A percentile compares a stretch with the other conserved stretches of the same genome.
These are phyloP conservation scores for Chrysolina oricalcia DNA, from an alignment of 2,888 invertebrate genomes.

Conservation along the genomic window DNA sequence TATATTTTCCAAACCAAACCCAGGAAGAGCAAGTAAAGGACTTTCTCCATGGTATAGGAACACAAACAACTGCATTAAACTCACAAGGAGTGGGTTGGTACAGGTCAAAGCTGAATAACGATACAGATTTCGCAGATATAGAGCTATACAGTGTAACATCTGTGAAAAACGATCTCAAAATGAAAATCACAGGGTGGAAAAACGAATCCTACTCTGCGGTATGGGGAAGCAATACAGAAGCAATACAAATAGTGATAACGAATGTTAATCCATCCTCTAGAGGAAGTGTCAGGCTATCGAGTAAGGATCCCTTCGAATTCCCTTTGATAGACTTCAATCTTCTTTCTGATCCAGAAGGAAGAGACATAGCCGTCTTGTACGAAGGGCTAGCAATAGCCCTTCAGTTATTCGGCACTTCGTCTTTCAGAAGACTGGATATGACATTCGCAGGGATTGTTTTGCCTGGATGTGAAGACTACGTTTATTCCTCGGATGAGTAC, in stretches of 20 bases:
- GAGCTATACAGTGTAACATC: conserved; percentile 6
- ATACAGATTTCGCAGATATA: conserved; percentile 14
- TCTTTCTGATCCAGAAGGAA: conserved; percentile 71
- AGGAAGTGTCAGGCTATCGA: conserved; percentile 76
- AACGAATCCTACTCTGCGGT: conserved; percentile 65
- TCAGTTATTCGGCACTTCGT: conserved; percentile 72
- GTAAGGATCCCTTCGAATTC: conserved; percentile 51
- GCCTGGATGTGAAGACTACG: conserved; percentile 70
- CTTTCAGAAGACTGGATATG: conserved; percentile 73
- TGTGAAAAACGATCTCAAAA: neutral
- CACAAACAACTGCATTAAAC: neutral
- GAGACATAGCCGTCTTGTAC: conserved; percentile 73
- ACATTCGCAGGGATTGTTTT: conserved; percentile 53
- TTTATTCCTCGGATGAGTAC: conserved; percentile 77
- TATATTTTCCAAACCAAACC: conserved; percentile 65
- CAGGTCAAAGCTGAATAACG: neutral
- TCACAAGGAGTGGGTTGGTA: conserved; percentile 32
- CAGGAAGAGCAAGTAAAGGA: conserved; percentile 74
- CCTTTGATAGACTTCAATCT: conserved; percentile 81
- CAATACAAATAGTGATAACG: conserved; percentile 41
- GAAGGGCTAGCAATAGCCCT: conserved; percentile 71
- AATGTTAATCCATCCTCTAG: conserved; percentile 66
- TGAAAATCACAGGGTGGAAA: conserved; percentile 50
- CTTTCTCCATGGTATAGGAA: conserved; percentile 47
- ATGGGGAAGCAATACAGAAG: conserved; percentile 62